A percentile compares a stretch with the other conserved stretches of the same genome.
phyloP scores from a whole-genome alignment of 2,797 vertebrate species.

The Chloroceryle inda region DNA sequence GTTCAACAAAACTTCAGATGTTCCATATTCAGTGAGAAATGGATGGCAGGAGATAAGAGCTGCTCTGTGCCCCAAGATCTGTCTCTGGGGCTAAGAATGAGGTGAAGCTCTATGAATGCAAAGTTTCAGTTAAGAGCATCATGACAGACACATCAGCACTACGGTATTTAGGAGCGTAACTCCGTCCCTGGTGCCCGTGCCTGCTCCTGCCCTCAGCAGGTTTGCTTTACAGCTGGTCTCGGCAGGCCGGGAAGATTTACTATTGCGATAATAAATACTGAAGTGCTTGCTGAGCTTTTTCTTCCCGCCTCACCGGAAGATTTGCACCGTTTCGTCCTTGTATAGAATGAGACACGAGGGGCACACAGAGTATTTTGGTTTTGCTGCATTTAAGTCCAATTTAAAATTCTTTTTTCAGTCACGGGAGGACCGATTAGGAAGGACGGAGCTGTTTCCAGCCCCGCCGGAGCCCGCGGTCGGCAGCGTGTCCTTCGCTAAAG shows the following conservation, averaged over 20 bases:
- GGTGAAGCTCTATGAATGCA: neutral
- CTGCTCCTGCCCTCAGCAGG: constrained; percentile 9
- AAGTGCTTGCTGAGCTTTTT: neutral
- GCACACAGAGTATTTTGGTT: neutral
- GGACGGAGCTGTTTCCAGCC: neutral
- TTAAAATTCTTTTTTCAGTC: neutral
- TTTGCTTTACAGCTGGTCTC: neutral
- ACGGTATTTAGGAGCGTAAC: neutral
- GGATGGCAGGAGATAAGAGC: neutral
- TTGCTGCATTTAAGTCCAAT: neutral
- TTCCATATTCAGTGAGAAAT: neutral
- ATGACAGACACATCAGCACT: neutral
- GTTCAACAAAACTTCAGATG: neutral
- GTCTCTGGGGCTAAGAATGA: neutral
- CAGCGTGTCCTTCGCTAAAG: neutral
- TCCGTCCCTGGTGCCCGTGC: neutral
- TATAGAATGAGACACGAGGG: neutral
- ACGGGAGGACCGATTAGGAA: neutral
- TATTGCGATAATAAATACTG: constrained; percentile 6
- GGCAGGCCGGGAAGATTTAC: constrained; percentile 22
- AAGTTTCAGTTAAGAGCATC: neutral
- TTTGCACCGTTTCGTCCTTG: constrained; percentile 1
- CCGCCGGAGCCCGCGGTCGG: neutral
- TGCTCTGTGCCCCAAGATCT: neutral
- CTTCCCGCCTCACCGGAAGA: constrained; percentile 12